Conservation (phyloP, 2,888 invertebrate species). For the Philereme vetulata region DNA sequence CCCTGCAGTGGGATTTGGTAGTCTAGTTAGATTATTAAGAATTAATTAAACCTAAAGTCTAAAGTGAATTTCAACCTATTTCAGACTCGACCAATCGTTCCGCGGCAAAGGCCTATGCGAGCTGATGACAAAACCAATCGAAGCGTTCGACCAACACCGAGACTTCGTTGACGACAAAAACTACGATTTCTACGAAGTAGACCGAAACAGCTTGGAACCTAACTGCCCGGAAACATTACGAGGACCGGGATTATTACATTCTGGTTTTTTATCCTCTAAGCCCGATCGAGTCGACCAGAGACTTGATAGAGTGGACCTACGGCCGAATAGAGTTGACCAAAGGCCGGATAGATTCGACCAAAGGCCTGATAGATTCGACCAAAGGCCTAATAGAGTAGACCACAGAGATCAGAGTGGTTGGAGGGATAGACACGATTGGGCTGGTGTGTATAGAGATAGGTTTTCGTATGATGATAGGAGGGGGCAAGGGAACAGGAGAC, state of each 20-base stretch:
- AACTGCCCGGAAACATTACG: slow-evolving; percentile 78
- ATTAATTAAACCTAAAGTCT: too few species aligned
- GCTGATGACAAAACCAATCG: slow-evolving; percentile 88
- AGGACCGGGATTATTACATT: slow-evolving; percentile 72
- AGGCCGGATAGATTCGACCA: slow-evolving; percentile 35
- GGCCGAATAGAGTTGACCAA: slow-evolving; percentile 39
- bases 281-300: slow-evolving; percentile 41
- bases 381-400: slow-evolving; percentile 32
- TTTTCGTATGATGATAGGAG: slow-evolving; percentile 38
- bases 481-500: slow-evolving; percentile 53
- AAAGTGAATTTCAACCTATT: too few species aligned
- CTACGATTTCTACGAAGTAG: slow-evolving; percentile 91
- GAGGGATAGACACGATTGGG: slow-evolving; percentile 60
- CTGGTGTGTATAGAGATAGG: slow-evolving; percentile 46
- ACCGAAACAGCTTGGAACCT: slow-evolving; percentile 87
- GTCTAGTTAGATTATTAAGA: too few species aligned
- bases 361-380: too few species aligned
- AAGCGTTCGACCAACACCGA: slow-evolving; percentile 86
- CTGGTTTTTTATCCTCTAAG: slow-evolving; percentile 73
- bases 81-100: slow-evolving; percentile 86
- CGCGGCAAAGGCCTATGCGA: slow-evolving; percentile 91
- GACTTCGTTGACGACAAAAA: slow-evolving; percentile 87
- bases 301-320: slow-evolving; percentile 23
- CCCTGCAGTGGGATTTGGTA: too few species aligned
- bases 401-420: slow-evolving; percentile 27